Base-by-base conservation (phyloP, 1,140 invertebrate species). In the Neodiprion pinetum region DNA sequence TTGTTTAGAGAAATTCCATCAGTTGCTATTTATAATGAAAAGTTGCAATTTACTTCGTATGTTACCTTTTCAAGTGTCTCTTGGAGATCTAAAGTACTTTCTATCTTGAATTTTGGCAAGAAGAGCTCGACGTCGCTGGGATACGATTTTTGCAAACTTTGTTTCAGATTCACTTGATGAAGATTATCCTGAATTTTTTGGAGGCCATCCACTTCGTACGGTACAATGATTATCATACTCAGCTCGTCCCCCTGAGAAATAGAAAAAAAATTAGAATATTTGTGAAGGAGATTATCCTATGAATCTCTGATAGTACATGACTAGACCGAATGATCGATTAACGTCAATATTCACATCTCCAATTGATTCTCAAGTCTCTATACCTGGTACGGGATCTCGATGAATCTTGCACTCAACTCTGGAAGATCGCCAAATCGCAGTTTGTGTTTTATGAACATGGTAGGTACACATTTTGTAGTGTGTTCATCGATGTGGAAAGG, bases 141-240 rank as follows among this genome's bases (percentile, higher is more conserved):
- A 9, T 65, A 5, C 0, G 81, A 80, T 68, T 80, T 81, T 0
- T 84, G 75, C 0, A 82, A 50, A 2, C 89, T 77, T 1, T 81
- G 70, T 1, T 67, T 77, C 9, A 89, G 65, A n/a, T 85, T 85
- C 0, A 86, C 12, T 12, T 77, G 74, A 7, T 80, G 76, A 5
- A 93, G 73, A 70, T 88, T 88, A 0, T 80, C 61, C 78, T 91
- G 88, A 48, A 93, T 67, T 0, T 82, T 74, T 1, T 75, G 5
- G 9, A 93, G 78, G 9, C 92, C 92, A 10, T 90, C 84, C 10
- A 88, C 81, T 76, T 91, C 82, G 70, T 93, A 90, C 12, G 93
- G 93, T 61, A 95, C 81, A n/a, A 94, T 84, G 61, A 93, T 88
- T 23, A 93, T 78, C 89, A 93, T 91, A 71, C 90, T 91, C 74